Conservation (phyloP, 2,113 vertebrate genomes). For the Chunga burmeisteri region DNA sequence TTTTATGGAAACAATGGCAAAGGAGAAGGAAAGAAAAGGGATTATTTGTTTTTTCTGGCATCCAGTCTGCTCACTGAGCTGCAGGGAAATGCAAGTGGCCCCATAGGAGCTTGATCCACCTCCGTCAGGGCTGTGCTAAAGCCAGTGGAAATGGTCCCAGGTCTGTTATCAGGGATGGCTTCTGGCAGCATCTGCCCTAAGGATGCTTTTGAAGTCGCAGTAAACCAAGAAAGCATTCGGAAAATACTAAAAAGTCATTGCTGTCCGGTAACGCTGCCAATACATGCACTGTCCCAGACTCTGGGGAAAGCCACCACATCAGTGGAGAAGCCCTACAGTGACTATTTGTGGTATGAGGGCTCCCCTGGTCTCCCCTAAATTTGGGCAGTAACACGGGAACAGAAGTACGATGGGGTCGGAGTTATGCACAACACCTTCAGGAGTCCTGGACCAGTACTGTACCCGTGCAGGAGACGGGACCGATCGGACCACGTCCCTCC, state of each 20-base stretch:
- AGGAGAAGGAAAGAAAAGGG: background rate
- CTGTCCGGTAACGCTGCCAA: background rate
- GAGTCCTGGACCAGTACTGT: background rate
- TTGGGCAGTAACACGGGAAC: background rate
- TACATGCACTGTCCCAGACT: background rate
- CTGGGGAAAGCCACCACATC: background rate
- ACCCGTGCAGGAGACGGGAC: background rate
- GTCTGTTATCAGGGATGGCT: background rate
- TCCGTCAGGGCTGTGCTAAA: background rate
- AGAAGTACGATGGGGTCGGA: background rate
- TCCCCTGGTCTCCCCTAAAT: background rate
- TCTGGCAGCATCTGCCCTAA: background rate
- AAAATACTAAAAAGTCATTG: background rate
- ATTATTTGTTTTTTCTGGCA: background rate
- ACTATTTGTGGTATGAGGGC: background rate
- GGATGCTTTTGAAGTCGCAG: background rate
- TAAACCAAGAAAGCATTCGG: background rate
- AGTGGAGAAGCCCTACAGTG: background rate
- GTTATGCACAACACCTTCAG: background rate
- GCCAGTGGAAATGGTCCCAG: background rate
- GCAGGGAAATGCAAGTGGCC: background rate
- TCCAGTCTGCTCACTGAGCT: background rate
- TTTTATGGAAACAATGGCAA: background rate
- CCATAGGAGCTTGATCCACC: background rate
- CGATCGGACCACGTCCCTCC: background rate